phyloP scores from a whole-genome alignment of 2,888 invertebrate species.

The Synergus laeviventris region DNA sequence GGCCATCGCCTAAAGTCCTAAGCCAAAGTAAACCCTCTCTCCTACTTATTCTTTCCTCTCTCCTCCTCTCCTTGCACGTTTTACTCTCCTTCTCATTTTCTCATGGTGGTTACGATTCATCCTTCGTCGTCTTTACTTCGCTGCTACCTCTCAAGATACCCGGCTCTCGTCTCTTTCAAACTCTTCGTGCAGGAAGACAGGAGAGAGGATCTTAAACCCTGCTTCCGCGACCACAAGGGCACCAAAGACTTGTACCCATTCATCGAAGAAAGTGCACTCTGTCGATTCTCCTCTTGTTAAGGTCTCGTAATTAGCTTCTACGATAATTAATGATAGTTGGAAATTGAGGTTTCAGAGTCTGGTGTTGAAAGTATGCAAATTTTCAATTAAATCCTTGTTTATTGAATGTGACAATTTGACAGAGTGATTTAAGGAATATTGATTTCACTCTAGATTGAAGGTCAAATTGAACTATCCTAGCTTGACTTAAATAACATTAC shows the following conservation, averaged over 20 bases:
- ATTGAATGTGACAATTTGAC: neutral
- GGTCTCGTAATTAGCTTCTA: constrained; percentile 16
- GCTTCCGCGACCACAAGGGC: constrained; percentile 28
- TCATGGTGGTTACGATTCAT: constrained; percentile 32
- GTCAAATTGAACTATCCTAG: neutral
- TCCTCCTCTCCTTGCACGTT: constrained; percentile 32
- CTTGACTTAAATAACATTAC: neutral
- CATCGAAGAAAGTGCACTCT: constrained; percentile 29
- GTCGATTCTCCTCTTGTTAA: neutral
- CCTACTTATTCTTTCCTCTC: constrained; percentile 42
- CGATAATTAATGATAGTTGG: neutral
- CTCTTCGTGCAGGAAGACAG: constrained; percentile 19
- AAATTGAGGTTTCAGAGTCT: neutral
- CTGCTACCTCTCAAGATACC: constrained; percentile 28
- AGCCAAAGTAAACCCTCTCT: constrained; percentile 64
- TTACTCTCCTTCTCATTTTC: neutral
- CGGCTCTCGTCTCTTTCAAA: constrained; percentile 34
- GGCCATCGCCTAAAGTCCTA: constrained; percentile 62
- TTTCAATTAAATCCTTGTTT: constrained; percentile 3
- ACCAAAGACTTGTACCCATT: constrained; percentile 27
- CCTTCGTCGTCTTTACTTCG: constrained; percentile 14
- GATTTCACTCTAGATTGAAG: neutral
- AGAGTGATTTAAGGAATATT: neutral
- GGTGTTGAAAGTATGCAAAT: neutral
- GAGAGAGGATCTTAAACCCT: constrained; percentile 15